A percentile compares a stretch with the other conserved stretches of the same genome.
phyloP scores from a whole-genome alignment of 2,797 vertebrate species.

The Dromococcyx pavoninus region DNA sequence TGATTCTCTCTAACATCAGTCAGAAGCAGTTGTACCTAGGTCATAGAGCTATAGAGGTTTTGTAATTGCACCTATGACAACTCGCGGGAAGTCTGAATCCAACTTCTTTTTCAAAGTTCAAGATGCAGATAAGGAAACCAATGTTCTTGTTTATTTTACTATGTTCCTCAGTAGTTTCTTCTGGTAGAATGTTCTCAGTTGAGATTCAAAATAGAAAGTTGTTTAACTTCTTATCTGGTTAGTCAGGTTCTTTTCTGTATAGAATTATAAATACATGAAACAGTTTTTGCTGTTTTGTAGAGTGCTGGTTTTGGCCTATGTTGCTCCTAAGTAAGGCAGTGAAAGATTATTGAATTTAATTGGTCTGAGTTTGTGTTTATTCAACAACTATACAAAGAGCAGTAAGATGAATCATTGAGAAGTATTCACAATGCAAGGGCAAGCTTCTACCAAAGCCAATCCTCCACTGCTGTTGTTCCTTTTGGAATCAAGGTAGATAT shows the following conservation, averaged over 20 bases:
- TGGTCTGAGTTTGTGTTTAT: conserved; percentile 5
- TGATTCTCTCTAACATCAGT: not conserved
- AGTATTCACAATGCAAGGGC: not conserved
- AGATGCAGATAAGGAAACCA: not conserved
- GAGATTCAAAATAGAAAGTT: not conserved
- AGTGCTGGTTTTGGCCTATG: not conserved
- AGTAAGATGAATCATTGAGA: not conserved
- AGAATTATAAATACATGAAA: not conserved
- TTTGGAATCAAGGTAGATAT: not conserved
- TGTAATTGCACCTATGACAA: not conserved
- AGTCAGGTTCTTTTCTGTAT: not conserved
- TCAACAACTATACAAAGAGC: not conserved
- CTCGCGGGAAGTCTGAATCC: not conserved
- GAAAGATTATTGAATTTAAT: not conserved
- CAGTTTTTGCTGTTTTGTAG: not conserved
- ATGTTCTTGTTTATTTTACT: not conserved
- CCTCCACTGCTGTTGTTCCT: not conserved
- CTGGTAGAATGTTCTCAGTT: not conserved
- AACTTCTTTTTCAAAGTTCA: not conserved
- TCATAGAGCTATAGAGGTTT: not conserved
- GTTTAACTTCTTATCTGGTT: conserved; percentile 2
- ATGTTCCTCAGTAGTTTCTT: not conserved
- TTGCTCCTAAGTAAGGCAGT: not conserved
- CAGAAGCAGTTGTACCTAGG: not conserved
- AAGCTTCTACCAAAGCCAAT: not conserved